Conservation (phyloP, 2,797 vertebrate genomes). For the Chiloscyllium punctatum region DNA sequence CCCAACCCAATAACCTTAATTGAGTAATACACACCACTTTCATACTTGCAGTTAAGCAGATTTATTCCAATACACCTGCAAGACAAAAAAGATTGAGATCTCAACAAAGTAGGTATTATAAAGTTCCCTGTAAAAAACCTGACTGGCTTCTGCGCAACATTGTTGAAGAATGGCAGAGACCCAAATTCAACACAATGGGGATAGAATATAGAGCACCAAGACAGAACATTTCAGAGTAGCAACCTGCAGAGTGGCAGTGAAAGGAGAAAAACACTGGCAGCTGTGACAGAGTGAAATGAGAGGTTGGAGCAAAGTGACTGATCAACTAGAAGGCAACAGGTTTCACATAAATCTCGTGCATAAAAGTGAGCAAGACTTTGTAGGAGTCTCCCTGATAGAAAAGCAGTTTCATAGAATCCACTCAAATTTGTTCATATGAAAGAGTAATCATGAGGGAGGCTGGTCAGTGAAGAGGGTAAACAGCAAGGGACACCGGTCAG, state of each 20-base stretch:
- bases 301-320: neutral
- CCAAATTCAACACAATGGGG: neutral
- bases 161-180: neutral
- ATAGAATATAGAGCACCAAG: neutral
- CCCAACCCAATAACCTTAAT: rapidly evolving
- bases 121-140: neutral
- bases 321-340: neutral
- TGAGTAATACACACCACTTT: constrained; percentile 57
- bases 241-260: neutral
- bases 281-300: neutral
- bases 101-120: neutral
- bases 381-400: no score
- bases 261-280: neutral
- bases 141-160: neutral
- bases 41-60: constrained; percentile 60
- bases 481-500: no score
- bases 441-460: no score
- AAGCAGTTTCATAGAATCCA: no score
- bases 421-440: no score
- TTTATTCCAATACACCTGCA: constrained; percentile 58
- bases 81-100: constrained; percentile 21
- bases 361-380: neutral
- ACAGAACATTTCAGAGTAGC: neutral
- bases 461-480: no score
- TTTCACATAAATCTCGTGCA: neutral